Evolutionary conservation across 2,113 vertebrate species (phyloP), one percentile per base, ranked within the genome.

Genomic region (Siphamia tubifer): DNA sequence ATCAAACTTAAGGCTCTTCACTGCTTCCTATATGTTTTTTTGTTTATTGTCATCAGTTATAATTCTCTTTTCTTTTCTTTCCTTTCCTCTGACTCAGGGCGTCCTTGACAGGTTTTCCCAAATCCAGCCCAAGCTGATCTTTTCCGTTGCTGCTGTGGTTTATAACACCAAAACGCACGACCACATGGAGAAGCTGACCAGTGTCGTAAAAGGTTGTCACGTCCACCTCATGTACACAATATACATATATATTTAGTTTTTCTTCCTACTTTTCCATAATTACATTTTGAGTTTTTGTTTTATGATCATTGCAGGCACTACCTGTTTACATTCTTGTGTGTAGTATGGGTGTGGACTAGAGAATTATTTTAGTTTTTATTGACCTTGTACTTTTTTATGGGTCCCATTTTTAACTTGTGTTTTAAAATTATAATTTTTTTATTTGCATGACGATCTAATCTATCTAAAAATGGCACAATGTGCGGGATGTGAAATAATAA

Each of bases 61-160:
- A 4, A 35, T 8, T 4, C 5, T 20, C 3, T 4, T 20, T 2
- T 4, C 2, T 60, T n/a, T 54, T 20, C 2, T 36, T 6, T 40
- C 2, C 31, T 13, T 43, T 13, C 23, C 27, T 36, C 30, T 24
- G 1, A 51, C 4, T 19, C 70, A 99, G 98, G 98, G 97, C 0
- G 98, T 99, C 0, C 91, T 99, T 61, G 97, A 99, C 86, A 92
- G 97, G 15, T 95, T 99, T 74, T 99, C 98, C 38, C 98, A 99
- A 69, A 97, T 99, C 66, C 96, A 98, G 81, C 97, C 98, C 1
- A 98, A 96, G 64, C 80, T 99, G 25, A 94, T 99, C 78, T 96
- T 99, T 84, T 99, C 98, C 0, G 96, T 99, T 0, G 94, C 96
- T 36, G 96, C 96, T 0, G 97, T 99, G 10, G 68, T 96, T 38